These are phyloP conservation scores for Pterostichus niger DNA, from an alignment of 2,888 invertebrate species.

Conservation along the genomic window DNA sequence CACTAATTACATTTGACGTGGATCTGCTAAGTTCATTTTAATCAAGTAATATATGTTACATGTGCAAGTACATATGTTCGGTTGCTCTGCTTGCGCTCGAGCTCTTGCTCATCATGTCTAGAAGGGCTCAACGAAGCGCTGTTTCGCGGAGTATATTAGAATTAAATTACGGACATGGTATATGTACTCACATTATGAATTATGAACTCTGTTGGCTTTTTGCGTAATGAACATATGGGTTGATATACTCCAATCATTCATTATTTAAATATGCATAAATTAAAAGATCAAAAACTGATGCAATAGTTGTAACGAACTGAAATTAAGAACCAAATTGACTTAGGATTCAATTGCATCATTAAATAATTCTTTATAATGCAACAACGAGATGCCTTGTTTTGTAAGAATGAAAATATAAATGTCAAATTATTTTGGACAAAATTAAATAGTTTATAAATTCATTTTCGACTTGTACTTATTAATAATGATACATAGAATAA, in stretches of 20 bases:
- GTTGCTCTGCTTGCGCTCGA: background rate
- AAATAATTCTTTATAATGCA: too few species aligned
- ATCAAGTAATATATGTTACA: constrained; percentile 67
- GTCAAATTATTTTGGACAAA: too few species aligned
- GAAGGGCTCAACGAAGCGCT: background rate
- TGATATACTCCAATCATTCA: background rate
- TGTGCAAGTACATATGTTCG: constrained; percentile 51
- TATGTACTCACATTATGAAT: constrained; percentile 33
- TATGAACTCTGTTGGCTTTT: constrained; percentile 47
- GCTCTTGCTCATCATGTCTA: background rate
- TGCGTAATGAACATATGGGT: constrained; percentile 41
- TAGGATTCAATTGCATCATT: too few species aligned
- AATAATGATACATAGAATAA: too few species aligned
- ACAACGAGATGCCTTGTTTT: too few species aligned
- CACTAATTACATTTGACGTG: constrained; percentile 65
- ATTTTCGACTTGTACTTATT: too few species aligned
- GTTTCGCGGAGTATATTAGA: constrained; percentile 27
- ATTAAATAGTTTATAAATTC: too few species aligned
- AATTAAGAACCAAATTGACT: too few species aligned
- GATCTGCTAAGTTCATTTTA: constrained; percentile 63
- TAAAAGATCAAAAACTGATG: too few species aligned
- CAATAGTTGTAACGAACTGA: too few species aligned
- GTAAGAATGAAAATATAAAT: too few species aligned
- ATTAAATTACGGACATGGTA: constrained; percentile 45
- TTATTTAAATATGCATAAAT: too few species aligned